Evolutionary conservation across 2,113 vertebrate genomes (phyloP).

Genomic region (Pterocles gutturalis): DNA sequence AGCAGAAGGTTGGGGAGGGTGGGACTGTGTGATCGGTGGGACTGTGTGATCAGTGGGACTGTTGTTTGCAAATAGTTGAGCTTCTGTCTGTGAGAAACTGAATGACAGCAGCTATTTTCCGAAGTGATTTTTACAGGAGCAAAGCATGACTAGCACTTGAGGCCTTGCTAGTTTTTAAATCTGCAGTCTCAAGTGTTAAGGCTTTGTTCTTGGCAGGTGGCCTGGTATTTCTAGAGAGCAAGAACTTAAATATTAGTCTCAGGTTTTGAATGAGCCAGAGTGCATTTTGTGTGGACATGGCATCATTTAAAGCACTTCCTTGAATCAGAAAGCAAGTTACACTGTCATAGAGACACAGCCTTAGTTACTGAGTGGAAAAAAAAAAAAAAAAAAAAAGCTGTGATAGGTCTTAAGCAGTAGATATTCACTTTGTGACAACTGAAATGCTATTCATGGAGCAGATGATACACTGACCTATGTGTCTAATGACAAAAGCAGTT

Average conservation of each 20-base stretch:
- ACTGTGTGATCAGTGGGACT: not conserved
- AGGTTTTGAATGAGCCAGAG: not conserved
- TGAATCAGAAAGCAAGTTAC: not conserved
- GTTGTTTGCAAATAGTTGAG: not conserved
- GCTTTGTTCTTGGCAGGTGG: not conserved
- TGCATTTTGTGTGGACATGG: not conserved
- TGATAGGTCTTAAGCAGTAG: not conserved
- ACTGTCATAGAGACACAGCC: not conserved
- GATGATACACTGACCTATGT: not conserved
- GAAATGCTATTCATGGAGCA: fast-evolving
- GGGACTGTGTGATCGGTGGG: not conserved
- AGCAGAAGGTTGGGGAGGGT: not conserved
- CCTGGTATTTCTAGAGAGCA: not conserved
- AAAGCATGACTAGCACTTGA: not conserved
- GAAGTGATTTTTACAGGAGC: not conserved
- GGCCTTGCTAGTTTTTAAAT: not conserved
- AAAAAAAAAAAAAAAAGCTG: not conserved
- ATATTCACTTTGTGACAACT: not conserved
- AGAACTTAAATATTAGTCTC: not conserved
- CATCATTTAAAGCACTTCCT: not conserved
- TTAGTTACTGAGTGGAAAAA: not conserved
- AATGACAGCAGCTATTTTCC: not conserved
- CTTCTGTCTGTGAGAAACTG: not conserved
- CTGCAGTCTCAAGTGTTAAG: not conserved
- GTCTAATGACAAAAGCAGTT: not conserved